Evolutionary conservation across 2,797 vertebrate species (phyloP), one percentile per base, ranked within the genome.

Genomic region (Hydrophis major): DNA sequence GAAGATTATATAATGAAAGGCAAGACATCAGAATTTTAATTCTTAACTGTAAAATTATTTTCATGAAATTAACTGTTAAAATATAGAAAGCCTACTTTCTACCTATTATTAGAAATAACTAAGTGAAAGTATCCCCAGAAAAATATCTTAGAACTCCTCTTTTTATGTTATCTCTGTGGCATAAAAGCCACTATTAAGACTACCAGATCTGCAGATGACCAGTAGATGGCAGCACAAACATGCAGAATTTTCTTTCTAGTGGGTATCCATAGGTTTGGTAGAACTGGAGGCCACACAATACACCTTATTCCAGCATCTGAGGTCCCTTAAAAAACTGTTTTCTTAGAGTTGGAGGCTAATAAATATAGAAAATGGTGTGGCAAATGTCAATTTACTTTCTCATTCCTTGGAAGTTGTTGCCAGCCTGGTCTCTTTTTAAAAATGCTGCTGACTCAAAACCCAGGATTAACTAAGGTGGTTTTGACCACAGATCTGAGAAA

Each of bases 391-490:
- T 83, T 83, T 83, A 47, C 74, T 83, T 4, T 47, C 74, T 83
- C 10, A 25, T 83, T 83, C 20, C 8, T 83, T 47, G 59, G 25
- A 63, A 27, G 12, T 37, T 91, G 47, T 32, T 63, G 50, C 13
- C 59, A 66, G 47, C 6, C 56, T 90, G 87, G 55, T 11, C 1
- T 47, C 89, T 61, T 60, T 10, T 63, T 12, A 55, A 50, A 92
- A 63, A 8, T 2, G 57, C 27, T 6, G 0, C 0, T 0, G 60
- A 66, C 53, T 53, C 47, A 32, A 63, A 60, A 86, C 16, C 25
- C 28, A 86, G 4, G 4, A 56, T 42, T 53, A 90, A 59, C 55
- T 59, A 59, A 88, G 87, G 6, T 12, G 28, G 22, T n/a, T 90
- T 66, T 74, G 86, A 28, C 7, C 60, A 59, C 14, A 20, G 16